Evolutionary conservation across 1,140 invertebrate genomes (phyloP).

Genomic region (Caerostris extrusa): DNA sequence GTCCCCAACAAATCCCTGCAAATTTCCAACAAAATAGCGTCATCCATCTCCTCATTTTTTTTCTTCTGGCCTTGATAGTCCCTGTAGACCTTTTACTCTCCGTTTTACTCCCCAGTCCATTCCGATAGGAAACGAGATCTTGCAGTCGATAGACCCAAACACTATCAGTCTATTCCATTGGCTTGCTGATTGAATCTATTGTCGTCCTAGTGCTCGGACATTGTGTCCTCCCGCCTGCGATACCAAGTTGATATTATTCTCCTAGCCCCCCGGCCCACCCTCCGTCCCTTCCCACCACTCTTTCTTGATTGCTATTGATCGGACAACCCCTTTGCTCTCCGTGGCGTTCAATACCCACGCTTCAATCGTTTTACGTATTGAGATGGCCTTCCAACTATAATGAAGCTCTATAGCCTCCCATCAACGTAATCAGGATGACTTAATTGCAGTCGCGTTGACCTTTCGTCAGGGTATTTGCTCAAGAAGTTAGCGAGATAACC

Average conservation of each 20-base stretch:
- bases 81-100: constrained; percentile 44
- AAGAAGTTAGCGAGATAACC: constrained; percentile 28
- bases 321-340: not conserved
- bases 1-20: constrained; percentile 18
- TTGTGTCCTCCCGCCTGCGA: constrained; percentile 64
- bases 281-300: constrained; percentile 19
- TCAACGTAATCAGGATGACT: constrained; percentile 55
- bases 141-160: constrained; percentile 73
- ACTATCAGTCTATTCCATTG: constrained; percentile 71
- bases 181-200: constrained; percentile 77
- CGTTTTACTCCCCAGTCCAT: constrained; percentile 50
- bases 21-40: constrained; percentile 53
- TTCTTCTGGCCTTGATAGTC: not conserved
- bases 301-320: constrained; percentile 75
- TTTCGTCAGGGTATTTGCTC: constrained; percentile 49
- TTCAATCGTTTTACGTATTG: constrained; percentile 51
- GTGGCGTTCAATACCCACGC: constrained; percentile 10
- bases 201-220: constrained; percentile 65
- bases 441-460: constrained; percentile 63
- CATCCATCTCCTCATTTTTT: constrained; percentile 51
- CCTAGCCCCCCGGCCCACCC: not conserved
- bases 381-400: constrained; percentile 27
- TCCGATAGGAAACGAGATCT: constrained; percentile 56
- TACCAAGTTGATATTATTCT: constrained; percentile 66
- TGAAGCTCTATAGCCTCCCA: constrained; percentile 5